Conservation (phyloP, 1,140 invertebrate species). For the Drosophila tristis region DNA sequence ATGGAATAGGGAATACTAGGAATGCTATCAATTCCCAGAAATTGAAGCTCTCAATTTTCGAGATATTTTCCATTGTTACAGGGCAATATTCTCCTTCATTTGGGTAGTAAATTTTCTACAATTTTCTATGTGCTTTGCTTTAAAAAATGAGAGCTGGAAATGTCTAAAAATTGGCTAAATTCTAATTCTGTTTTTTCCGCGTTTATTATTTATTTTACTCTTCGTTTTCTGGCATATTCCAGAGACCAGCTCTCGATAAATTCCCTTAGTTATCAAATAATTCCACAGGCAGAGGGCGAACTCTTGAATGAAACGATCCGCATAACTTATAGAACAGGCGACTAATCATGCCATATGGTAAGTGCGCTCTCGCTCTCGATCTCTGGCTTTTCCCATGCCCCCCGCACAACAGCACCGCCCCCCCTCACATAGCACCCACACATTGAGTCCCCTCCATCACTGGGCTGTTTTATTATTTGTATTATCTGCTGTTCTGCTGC, state of each 20-base stretch:
- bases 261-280: constrained; percentile 42
- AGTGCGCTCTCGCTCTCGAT: constrained; percentile 34
- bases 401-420: constrained; percentile 1
- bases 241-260: not conserved
- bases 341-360: constrained; percentile 18
- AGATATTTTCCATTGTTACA: no score
- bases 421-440: not conserved
- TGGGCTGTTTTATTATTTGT: constrained; percentile 45
- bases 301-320: constrained; percentile 16
- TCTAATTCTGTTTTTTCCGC: no score
- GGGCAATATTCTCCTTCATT: no score
- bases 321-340: constrained; percentile 18
- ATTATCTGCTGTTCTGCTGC: constrained; percentile 54
- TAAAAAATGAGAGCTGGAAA: not conserved
- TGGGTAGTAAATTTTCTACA: no score
- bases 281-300: constrained; percentile 20
- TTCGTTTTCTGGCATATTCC: not conserved
- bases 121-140: not conserved
- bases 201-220: not conserved
- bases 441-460: constrained; percentile 15
- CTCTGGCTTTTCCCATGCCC: constrained; percentile 5
- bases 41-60: no score
- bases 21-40: no score
- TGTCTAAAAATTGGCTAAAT: not conserved
- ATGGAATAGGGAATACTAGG: no score